phyloP scores from a whole-genome alignment of 2,797 vertebrate species.

The Thunnus albacares region DNA sequence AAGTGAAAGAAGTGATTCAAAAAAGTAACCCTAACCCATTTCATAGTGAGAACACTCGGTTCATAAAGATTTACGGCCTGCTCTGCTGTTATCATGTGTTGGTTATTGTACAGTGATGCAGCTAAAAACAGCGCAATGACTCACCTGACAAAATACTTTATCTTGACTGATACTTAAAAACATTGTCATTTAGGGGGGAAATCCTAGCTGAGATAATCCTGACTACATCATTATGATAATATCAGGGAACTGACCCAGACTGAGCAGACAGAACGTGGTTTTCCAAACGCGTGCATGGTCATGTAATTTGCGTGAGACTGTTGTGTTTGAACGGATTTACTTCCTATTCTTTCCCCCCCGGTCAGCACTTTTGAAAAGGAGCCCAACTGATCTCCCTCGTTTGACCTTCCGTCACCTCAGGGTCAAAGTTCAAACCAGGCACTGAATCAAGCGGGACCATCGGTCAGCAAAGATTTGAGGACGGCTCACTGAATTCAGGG shows the following conservation, averaged over 20 bases:
- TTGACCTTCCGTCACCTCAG: slow-evolving; percentile 17
- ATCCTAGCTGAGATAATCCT: neutral
- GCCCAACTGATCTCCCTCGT: neutral
- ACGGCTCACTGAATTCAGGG: neutral
- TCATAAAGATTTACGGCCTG: too few relatives aligned
- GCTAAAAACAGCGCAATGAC: too few relatives aligned
- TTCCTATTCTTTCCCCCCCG: neutral
- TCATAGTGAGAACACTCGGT: too few relatives aligned
- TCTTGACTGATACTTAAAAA: too few relatives aligned
- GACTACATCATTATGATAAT: neutral
- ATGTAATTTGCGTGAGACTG: neutral
- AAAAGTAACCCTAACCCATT: too few relatives aligned
- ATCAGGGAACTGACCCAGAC: neutral
- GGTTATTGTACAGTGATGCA: too few relatives aligned
- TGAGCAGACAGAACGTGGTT: neutral
- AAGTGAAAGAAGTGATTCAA: too few relatives aligned
- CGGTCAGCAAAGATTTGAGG: neutral
- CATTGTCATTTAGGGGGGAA: too few relatives aligned
- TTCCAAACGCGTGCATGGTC: neutral
- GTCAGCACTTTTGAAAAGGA: slow-evolving; percentile 27
- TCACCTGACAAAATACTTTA: too few relatives aligned
- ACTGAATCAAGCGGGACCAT: slow-evolving; percentile 7
- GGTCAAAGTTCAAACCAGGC: slow-evolving; percentile 48
- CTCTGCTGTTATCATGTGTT: too few relatives aligned
- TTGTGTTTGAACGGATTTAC: slow-evolving; percentile 13